These are phyloP conservation scores for Antechinus flavipes DNA, from an alignment of 2,113 vertebrate species.

Conservation along the genomic window DNA sequence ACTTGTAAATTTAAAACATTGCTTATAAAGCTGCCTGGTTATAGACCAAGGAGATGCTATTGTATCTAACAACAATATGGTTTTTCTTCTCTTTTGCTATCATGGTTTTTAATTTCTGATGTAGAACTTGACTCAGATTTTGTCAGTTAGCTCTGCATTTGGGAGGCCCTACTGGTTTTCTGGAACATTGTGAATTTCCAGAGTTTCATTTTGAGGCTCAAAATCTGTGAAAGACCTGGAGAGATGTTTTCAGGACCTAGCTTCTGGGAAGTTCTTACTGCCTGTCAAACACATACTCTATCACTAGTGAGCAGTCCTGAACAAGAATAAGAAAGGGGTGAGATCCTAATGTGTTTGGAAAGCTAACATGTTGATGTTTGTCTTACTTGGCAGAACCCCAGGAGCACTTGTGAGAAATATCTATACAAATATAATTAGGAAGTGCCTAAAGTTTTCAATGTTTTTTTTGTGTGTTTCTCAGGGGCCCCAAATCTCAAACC, in stretches of 20 bases:
- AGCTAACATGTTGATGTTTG: not conserved
- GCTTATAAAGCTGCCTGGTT: not conserved
- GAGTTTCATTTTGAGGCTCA: not conserved
- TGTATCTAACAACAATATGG: not conserved
- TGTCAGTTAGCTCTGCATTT: not conserved
- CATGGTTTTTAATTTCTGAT: not conserved
- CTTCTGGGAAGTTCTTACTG: not conserved
- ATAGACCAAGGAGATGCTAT: not conserved
- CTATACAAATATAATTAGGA: conserved; percentile 1
- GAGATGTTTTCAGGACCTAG: not conserved
- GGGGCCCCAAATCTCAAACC: not conserved
- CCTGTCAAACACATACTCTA: not conserved
- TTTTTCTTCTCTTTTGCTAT: not conserved
- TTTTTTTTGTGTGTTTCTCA: not conserved
- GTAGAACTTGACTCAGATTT: not conserved
- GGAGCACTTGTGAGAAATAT: not conserved
- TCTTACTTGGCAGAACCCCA: not conserved
- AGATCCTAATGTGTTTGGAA: not conserved
- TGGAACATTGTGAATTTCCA: not conserved
- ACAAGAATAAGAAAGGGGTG: not conserved
- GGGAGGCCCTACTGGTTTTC: not conserved
- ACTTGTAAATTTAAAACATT: not conserved
- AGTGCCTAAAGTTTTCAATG: not conserved
- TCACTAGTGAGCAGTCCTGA: not conserved
- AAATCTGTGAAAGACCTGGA: not conserved